phyloP scores from a whole-genome alignment of 2,888 invertebrate genomes.

The Eupsilia transversa region DNA sequence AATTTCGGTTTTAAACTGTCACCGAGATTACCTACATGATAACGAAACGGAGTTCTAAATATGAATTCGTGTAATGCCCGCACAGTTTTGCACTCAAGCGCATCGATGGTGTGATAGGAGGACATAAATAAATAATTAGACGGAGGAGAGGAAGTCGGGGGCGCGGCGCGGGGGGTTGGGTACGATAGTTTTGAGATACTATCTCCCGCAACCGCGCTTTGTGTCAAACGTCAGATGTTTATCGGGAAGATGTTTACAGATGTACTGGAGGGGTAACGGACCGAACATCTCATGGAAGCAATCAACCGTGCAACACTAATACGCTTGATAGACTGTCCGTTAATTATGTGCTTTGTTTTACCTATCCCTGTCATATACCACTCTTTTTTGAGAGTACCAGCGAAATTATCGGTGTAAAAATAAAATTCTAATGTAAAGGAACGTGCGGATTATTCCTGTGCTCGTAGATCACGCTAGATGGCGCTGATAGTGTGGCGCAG shows the following conservation, averaged over 20 bases:
- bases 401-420: constrained; percentile 36
- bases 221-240: constrained; percentile 90
- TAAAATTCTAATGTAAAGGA: constrained; percentile 57
- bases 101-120: constrained; percentile 88
- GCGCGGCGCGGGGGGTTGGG: constrained; percentile 75
- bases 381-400: constrained; percentile 44
- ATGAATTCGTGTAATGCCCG: constrained; percentile 84
- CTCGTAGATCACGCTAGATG: constrained; percentile 88
- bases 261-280: constrained; percentile 88
- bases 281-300: constrained; percentile 82
- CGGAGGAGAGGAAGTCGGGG: constrained; percentile 82
- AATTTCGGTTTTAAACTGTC: constrained; percentile 77
- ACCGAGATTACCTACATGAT: constrained; percentile 86
- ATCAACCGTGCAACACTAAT: constrained; percentile 85
- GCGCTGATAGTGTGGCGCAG: constrained; percentile 84
- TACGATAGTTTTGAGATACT: constrained; percentile 87
- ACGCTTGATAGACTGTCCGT: constrained; percentile 82
- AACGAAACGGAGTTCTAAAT: constrained; percentile 84
- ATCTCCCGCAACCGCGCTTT: constrained; percentile 89
- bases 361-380: constrained; percentile 68
- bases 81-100: constrained; percentile 86
- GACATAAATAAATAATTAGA: constrained; percentile 90
- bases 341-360: constrained; percentile 84
- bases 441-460: constrained; percentile 75
- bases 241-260: constrained; percentile 90